Base-by-base conservation (phyloP, 2,113 vertebrate genomes). In the Calypte anna region DNA sequence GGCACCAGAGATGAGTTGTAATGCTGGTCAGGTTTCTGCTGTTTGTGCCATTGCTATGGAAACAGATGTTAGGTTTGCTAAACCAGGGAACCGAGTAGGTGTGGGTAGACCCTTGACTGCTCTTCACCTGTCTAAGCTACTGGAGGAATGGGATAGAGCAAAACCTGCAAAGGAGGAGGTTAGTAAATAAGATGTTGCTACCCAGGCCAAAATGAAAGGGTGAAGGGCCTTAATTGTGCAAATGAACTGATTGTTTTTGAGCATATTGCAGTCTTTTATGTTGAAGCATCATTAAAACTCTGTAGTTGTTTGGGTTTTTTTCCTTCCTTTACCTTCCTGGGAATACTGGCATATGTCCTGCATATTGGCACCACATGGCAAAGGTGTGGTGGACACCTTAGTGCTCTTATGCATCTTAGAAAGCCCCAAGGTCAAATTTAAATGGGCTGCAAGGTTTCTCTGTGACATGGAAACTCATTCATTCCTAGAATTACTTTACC, bases 21-120 rank as follows among this genome's bases (percentile, higher is more conserved):
- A 53, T 17, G 53, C 21, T 67, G 31, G 28, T 38, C 27, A 58
- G n/a, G 38, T 82, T 70, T 50, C 33, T 74, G 12, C 36, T 58
- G n/a, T 58, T 86, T 86, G 66, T 82, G 66, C 16, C 15, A 50
- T 96, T 93, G 72, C 86, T 94, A 67, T 88, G 82, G 88, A 87
- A 96, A 96, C 74, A 82, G 38, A 7, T 16, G 31, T 10, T 75
- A n/a, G 7, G 2, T 36, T 94, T 75, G 15, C 44, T 83, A 70
- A 67, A 20, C 21, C 22, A n/a, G 9, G 38, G 40, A 46, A 76
- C 50, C 19, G 54, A 62, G 40, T 1, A 93, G 13, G 50, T 54
- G 22, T 80, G 28, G 9, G 19, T 11, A 86, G 22, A 85, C 75
- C 53, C 82, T 76, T 82, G 28, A 69, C 23, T 10, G 76, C 44